These are phyloP conservation scores for Mesorhabditis spiculigera DNA, from an alignment of 2,888 invertebrate species.

Conservation along the genomic window DNA sequence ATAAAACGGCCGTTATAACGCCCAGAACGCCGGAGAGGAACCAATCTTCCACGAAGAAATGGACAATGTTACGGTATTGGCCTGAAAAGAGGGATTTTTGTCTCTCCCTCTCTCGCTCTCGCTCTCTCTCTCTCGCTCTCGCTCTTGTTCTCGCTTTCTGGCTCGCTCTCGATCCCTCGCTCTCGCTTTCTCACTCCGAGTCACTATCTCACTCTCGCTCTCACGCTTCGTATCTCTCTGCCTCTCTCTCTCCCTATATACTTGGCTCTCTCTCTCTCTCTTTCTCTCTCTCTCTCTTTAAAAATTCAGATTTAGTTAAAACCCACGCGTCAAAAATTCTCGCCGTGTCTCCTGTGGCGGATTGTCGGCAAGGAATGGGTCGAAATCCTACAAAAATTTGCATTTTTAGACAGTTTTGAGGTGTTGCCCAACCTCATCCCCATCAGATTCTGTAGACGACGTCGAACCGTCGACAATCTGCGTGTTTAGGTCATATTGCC, in stretches of 20 bases:
- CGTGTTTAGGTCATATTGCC: not conserved
- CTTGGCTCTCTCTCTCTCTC: too few species aligned
- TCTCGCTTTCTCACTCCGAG: too few species aligned
- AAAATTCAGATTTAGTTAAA: too few species aligned
- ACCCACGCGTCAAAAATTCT: not conserved
- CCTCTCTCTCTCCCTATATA: too few species aligned
- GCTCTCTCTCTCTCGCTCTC: too few species aligned
- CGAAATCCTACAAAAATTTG: not conserved
- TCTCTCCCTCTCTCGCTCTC: too few species aligned
- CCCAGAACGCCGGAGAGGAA: slow-evolving; percentile 62
- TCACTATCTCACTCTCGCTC: too few species aligned
- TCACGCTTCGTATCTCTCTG: too few species aligned
- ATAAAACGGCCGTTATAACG: slow-evolving; percentile 60
- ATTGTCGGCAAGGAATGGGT: not conserved
- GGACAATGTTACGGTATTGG: slow-evolving; percentile 49
- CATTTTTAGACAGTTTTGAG: not conserved
- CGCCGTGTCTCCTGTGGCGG: not conserved
- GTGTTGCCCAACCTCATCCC: not conserved
- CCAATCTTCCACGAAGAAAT: slow-evolving; percentile 62
- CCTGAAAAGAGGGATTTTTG: slow-evolving; percentile 23
- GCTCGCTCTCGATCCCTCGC: too few species aligned
- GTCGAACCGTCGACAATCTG: not conserved
- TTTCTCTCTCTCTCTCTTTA: not conserved
- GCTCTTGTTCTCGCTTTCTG: too few species aligned
- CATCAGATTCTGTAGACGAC: not conserved